Conservation (phyloP, 2,888 invertebrate genomes). For the Merodon equestris region DNA sequence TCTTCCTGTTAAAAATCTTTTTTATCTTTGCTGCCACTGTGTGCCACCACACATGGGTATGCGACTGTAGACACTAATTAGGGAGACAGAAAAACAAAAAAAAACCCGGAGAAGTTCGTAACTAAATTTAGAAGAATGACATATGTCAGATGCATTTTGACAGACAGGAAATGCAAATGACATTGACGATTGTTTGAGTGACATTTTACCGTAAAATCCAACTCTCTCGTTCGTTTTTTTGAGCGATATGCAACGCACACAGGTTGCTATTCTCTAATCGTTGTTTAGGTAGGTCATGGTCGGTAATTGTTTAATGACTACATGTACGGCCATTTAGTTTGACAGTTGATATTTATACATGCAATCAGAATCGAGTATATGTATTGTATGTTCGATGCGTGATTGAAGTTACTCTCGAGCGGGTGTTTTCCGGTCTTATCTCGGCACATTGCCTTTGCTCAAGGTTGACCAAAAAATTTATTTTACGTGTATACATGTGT, state of each 20-base stretch:
- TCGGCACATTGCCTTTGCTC: no score
- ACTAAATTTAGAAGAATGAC: conserved; percentile 1
- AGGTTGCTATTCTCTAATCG: no score
- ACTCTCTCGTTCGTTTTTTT: background rate
- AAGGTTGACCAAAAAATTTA: no score
- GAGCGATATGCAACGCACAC: conserved; percentile 50
- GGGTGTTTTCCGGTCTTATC: no score
- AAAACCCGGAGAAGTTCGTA: background rate
- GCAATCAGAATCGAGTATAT: conserved; percentile 38
- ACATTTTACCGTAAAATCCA: conserved; percentile 12
- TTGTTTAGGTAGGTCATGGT: conserved; percentile 66
- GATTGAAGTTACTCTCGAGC: background rate
- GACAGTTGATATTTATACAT: conserved; percentile 32
- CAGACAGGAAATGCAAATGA: conserved; percentile 55
- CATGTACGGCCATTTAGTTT: conserved; percentile 42
- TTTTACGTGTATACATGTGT: no score
- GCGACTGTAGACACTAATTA: background rate
- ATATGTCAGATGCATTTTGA: conserved; percentile 41
- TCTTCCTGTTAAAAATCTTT: conserved; percentile 59
- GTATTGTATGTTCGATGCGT: background rate
- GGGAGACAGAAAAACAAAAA: background rate
- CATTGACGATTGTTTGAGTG: conserved; percentile 35
- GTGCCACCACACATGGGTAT: conserved; percentile 1
- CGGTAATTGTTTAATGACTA: conserved; percentile 53
- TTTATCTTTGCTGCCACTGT: conserved; percentile 29